phyloP scores from a whole-genome alignment of 2,888 invertebrate species.

The Nemapogon koenigi region DNA sequence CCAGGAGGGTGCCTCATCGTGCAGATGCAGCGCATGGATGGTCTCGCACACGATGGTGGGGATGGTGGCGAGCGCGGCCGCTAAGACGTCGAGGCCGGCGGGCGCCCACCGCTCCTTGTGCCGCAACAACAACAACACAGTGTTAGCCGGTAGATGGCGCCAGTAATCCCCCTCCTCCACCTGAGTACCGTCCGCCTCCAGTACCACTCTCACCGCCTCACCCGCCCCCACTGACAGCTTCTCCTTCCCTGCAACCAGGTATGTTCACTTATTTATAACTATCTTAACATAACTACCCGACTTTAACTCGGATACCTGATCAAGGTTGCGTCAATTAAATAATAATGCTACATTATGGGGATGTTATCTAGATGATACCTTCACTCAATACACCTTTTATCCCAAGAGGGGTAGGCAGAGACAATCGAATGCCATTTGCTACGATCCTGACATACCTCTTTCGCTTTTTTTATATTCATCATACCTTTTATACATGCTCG shows the following conservation, averaged over 20 bases:
- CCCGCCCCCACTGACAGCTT: constrained; percentile 86
- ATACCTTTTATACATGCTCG: no score
- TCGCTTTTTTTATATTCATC: no score
- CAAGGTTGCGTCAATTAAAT: no score
- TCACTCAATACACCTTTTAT: no score
- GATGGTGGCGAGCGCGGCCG: constrained; percentile 95
- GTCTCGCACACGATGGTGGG: constrained; percentile 98
- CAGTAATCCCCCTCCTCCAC: constrained; percentile 97
- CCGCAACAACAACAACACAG: constrained; percentile 85
- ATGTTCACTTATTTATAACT: no score
- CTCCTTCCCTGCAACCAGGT: constrained; percentile 73
- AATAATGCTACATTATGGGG: no score
- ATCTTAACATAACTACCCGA: no score
- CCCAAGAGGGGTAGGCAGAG: no score
- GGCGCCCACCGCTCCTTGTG: constrained; percentile 94
- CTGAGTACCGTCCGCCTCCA: constrained; percentile 96
- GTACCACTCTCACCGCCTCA: constrained; percentile 88
- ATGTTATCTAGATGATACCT: no score
- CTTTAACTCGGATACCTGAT: no score
- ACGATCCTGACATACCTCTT: no score
- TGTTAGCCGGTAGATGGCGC: constrained; percentile 90
- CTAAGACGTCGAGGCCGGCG: constrained; percentile 92
- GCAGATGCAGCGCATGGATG: constrained; percentile 92
- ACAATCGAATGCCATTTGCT: no score
- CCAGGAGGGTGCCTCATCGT: constrained; percentile 97